These are phyloP conservation scores for Candidula unifasciata DNA, from an alignment of 2,888 invertebrate genomes.

Conservation along the genomic window DNA sequence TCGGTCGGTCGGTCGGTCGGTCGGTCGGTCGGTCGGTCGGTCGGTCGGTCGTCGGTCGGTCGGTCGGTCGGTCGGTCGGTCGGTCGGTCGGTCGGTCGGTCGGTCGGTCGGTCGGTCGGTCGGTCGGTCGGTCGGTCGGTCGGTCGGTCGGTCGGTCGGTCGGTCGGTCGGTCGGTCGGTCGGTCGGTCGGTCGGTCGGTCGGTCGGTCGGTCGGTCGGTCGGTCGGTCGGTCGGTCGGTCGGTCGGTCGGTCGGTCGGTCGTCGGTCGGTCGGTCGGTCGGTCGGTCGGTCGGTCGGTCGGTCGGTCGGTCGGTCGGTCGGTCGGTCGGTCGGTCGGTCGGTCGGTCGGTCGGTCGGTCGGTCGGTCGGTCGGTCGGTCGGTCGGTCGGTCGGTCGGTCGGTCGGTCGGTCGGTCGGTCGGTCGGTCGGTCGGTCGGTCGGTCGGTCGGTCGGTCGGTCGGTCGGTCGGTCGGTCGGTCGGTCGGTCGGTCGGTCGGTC, in stretches of 20 bases:
- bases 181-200: neutral
- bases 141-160: conserved; percentile 1
- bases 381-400: neutral
- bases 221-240: neutral
- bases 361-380: neutral
- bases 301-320: neutral
- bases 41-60: neutral
- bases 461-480: neutral
- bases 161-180: neutral
- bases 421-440: neutral
- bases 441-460: neutral
- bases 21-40: conserved; percentile 15
- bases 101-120: conserved; percentile 15
- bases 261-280: conserved; percentile 1
- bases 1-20: conserved; percentile 15
- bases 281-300: neutral
- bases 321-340: neutral
- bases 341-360: neutral
- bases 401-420: neutral
- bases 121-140: conserved; percentile 15
- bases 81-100: conserved; percentile 1
- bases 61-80: neutral
- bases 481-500: neutral
- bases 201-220: neutral
- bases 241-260: neutral